Percentiles rank a stretch among this genome's conserved stretches.
These are phyloP conservation scores for Poeciliopsis presidionis DNA, from an alignment of 2,797 vertebrate species.

Conservation along the genomic window DNA sequence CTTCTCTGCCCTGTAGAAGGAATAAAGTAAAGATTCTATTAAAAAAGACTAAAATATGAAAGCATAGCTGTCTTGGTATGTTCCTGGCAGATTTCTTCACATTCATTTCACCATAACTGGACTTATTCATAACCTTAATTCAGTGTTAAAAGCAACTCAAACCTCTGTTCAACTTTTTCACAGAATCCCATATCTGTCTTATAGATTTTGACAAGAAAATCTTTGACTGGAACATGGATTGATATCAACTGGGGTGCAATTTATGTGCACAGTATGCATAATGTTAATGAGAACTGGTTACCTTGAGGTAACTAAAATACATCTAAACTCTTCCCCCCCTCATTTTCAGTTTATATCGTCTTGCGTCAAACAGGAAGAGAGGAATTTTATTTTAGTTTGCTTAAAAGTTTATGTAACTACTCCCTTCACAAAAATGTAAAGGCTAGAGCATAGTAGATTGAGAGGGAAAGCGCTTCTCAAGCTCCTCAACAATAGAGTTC, in stretches of 20 bases:
- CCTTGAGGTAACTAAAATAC: slow-evolving; percentile 27
- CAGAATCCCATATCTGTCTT: slow-evolving; percentile 6
- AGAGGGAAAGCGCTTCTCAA: slow-evolving; percentile 86
- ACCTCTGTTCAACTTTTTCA: slow-evolving; percentile 17
- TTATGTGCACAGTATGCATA: slow-evolving; percentile 9
- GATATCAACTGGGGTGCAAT: slow-evolving; percentile 22
- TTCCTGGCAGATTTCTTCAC: slow-evolving; percentile 25
- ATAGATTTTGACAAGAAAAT: slow-evolving; percentile 6
- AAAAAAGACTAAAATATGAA: slow-evolving; percentile 2
- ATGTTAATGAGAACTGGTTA: slow-evolving; percentile 11
- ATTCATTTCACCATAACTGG: slow-evolving; percentile 9
- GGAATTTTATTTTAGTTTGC: slow-evolving; percentile 10
- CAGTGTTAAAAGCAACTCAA: not conserved
- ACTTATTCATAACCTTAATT: slow-evolving; percentile 5
- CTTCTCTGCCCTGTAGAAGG: not conserved
- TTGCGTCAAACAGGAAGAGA: slow-evolving; percentile 7
- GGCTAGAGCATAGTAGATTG: slow-evolving; percentile 85
- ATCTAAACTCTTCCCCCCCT: slow-evolving; percentile 1
- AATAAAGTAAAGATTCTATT: not conserved
- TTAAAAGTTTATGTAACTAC: slow-evolving; percentile 19
- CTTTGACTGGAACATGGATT: slow-evolving; percentile 2
- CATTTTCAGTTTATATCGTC: not conserved
- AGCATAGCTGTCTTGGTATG: not conserved
- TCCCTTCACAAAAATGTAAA: slow-evolving; percentile 27
- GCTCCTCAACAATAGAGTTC: slow-evolving; percentile 85